Conservation (phyloP, 2,888 invertebrate species). For the Drosophila pseudotalamancana region DNA sequence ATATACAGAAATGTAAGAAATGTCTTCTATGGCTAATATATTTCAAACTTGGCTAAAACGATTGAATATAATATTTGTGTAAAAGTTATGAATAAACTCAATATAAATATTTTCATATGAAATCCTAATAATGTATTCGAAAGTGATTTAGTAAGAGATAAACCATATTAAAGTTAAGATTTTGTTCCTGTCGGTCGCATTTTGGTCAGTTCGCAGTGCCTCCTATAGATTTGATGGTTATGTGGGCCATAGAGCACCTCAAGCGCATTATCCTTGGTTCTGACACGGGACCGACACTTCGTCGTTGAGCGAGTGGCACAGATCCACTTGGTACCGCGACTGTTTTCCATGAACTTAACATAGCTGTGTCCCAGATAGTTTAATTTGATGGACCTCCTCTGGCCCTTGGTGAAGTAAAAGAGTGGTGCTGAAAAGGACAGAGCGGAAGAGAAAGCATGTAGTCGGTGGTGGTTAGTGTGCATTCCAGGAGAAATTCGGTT, state of each 20-base stretch:
- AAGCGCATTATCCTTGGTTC: conserved; percentile 70
- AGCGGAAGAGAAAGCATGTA: background rate
- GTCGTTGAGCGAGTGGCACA: conserved; percentile 83
- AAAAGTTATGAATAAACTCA: no score
- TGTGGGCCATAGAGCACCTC: conserved; percentile 79
- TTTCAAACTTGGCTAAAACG: no score
- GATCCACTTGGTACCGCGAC: conserved; percentile 83
- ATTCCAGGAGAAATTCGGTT: background rate
- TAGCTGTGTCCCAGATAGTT: conserved; percentile 80
- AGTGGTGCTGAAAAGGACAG: conserved; percentile 43
- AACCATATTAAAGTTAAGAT: background rate
- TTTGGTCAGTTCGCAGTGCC: conserved; percentile 10
- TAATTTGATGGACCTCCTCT: conserved; percentile 81
- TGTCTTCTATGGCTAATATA: no score
- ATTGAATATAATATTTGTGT: no score
- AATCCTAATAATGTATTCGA: background rate
- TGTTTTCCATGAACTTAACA: conserved; percentile 82
- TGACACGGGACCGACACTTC: conserved; percentile 82
- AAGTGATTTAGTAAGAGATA: background rate
- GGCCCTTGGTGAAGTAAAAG: conserved; percentile 81
- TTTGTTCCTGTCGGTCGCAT: background rate
- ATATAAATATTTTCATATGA: no score
- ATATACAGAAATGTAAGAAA: no score
- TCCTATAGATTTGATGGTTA: conserved; percentile 67
- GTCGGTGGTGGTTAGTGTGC: background rate